These are phyloP conservation scores for Calyptomena viridis DNA, from an alignment of 2,113 vertebrate species.

Conservation along the genomic window DNA sequence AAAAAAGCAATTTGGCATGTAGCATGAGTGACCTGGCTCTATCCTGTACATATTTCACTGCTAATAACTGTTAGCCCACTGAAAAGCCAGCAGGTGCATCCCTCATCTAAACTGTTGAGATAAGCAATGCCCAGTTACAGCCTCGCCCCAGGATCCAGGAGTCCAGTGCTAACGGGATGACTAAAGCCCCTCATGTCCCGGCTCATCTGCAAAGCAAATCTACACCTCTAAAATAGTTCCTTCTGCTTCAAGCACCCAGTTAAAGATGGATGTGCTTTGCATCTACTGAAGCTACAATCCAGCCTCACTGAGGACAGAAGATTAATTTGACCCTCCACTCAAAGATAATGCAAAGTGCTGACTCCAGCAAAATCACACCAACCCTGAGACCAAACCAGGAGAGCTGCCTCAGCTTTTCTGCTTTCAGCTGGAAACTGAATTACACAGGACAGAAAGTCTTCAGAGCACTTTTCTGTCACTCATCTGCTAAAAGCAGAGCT, in stretches of 20 bases:
- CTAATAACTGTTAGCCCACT: not conserved
- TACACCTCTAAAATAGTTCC: not conserved
- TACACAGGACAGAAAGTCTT: not conserved
- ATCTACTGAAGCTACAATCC: not conserved
- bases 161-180: not conserved
- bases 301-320: not conserved
- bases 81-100: not conserved
- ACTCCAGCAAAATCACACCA: not conserved
- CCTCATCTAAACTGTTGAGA: not conserved
- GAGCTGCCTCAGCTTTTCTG: not conserved
- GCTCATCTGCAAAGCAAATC: not conserved
- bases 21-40: not conserved
- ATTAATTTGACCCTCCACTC: not conserved
- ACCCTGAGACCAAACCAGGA: not conserved
- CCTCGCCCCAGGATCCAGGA: not conserved
- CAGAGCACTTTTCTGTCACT: not conserved
- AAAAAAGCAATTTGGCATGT: not conserved
- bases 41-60: fast-evolving
- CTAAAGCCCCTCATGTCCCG: fast-evolving
- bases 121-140: not conserved
- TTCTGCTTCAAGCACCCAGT: not conserved
- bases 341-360: not conserved
- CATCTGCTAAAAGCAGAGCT: not conserved
- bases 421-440: not conserved
- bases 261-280: not conserved